phyloP scores from a whole-genome alignment of 2,888 invertebrate genomes.

The Stenichneumon culpator region DNA sequence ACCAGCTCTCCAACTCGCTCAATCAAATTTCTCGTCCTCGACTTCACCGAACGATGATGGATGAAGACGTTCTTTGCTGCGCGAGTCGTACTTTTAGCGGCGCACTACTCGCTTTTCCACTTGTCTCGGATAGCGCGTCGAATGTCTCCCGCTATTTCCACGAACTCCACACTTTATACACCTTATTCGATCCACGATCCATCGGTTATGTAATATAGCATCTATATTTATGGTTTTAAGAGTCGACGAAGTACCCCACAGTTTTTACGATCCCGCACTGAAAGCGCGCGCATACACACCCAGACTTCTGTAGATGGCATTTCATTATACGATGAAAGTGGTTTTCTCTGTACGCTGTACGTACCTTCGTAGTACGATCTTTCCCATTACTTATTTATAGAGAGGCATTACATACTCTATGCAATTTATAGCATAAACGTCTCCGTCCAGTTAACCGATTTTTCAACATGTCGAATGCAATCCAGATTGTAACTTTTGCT shows the following conservation, averaged over 20 bases:
- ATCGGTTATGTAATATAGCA: slow-evolving; percentile 18
- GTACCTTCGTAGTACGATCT: background rate
- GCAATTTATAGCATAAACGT: background rate
- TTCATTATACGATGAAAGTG: slow-evolving; percentile 60
- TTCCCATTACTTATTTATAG: slow-evolving; percentile 39
- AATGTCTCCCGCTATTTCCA: slow-evolving; percentile 18
- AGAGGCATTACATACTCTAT: background rate
- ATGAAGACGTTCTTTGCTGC: slow-evolving; percentile 25
- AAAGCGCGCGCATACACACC: slow-evolving; percentile 38
- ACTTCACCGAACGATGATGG: slow-evolving; percentile 41
- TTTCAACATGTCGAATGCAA: background rate
- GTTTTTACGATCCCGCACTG: slow-evolving; percentile 52
- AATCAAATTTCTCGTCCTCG: slow-evolving; percentile 24
- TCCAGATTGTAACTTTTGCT: background rate
- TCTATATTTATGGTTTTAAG: slow-evolving; percentile 36
- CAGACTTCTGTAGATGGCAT: slow-evolving; percentile 47
- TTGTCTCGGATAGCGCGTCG: slow-evolving; percentile 35
- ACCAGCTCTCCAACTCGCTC: slow-evolving; percentile 2
- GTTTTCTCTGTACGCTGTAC: slow-evolving; percentile 55
- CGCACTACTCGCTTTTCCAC: slow-evolving; percentile 10
- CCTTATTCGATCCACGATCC: slow-evolving; percentile 12
- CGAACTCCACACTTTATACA: background rate
- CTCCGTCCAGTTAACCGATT: background rate
- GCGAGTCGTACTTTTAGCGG: slow-evolving; percentile 13
- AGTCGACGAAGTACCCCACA: slow-evolving; percentile 57